Evolutionary conservation across 2,797 vertebrate genomes (phyloP), one percentile per base, ranked within the genome.

Genomic region (Leuciscus waleckii): DNA sequence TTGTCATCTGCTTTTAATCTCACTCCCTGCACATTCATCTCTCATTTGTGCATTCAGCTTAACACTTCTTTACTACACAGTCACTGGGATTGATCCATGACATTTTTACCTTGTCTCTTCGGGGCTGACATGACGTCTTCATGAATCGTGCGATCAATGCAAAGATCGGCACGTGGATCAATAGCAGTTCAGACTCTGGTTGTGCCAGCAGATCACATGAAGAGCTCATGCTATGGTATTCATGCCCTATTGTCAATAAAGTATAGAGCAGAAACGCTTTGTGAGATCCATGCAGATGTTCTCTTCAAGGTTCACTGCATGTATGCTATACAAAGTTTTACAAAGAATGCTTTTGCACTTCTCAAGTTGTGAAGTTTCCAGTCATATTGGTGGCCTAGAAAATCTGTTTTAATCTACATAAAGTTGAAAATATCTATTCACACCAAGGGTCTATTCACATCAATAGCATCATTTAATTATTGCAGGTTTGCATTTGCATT

Each of bases 101-200:
- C 4, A 10, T 69, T 78, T 77, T 43, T 32, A 58, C 7, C 49
- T 8, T 13, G 8, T 75, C 58, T 65, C 11, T 79, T 14, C 7
- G 17, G n/a, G 17, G 4, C 39, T 79, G 65, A 84, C 65, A 35
- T 43, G 26, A 51, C n/a, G 21, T 84, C 65, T 84, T 79, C 67
- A 84, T 84, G 51, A 61, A 70, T 49, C 21, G 16, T 79, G 75
- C 16, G 14, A 43, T 84, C 75, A 61, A 71, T 84, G 9, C 13
- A 49, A 54, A 78, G 65, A 79, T 78, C 10, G 46, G 43, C 46
- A 41, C 10, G 2, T 54, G 63, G 26, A 58, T 84, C 83, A 61
- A 84, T 84, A 71, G 37, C 65, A 26, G 65, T 58, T 78, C 37
- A 58, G 49, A 13, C 65, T 69, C 43, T 81, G 14, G 46, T 11